Evolutionary conservation across 2,797 vertebrate species (phyloP).

Genomic region (Choloepus didactylus): DNA sequence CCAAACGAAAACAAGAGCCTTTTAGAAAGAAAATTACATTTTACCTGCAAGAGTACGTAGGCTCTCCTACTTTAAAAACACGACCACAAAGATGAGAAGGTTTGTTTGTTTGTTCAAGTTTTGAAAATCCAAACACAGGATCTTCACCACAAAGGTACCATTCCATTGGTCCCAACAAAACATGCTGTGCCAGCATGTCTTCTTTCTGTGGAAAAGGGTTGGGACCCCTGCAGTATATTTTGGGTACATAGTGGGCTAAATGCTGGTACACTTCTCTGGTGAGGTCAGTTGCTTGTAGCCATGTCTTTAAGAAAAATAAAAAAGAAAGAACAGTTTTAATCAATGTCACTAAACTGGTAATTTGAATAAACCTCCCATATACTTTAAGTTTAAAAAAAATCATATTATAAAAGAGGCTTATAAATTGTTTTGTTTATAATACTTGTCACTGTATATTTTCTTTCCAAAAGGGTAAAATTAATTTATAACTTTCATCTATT

Average conservation of each 20-base stretch:
- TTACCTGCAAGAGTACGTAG: constrained; percentile 99
- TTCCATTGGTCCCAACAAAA: constrained; percentile 95
- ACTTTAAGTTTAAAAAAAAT: constrained; percentile 31
- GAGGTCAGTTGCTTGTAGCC: constrained; percentile 93
- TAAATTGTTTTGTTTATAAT: constrained; percentile 15
- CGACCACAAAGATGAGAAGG: constrained; percentile 97
- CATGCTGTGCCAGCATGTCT: constrained; percentile 94
- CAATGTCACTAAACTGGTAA: constrained; percentile 38
- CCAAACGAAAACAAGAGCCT: constrained; percentile 1
- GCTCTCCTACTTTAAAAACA: constrained; percentile 98
- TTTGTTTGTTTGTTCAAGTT: constrained; percentile 94
- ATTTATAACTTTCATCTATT: constrained; percentile 34
- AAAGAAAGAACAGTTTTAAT: constrained; percentile 58
- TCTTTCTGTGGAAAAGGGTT: constrained; percentile 93
- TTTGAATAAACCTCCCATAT: constrained; percentile 40
- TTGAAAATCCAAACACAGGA: constrained; percentile 92
- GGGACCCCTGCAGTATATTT: constrained; percentile 94
- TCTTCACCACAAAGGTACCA: constrained; percentile 97
- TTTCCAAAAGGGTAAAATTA: constrained; percentile 18
- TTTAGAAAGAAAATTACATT: constrained; percentile 55
- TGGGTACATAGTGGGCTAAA: constrained; percentile 94
- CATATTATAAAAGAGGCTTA: neutral
- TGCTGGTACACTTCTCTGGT: constrained; percentile 94
- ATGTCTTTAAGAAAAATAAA: constrained; percentile 90
- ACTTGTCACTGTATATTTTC: neutral